These are phyloP conservation scores for Dasysyrphus albostriatus DNA, from an alignment of 2,888 invertebrate genomes.

Conservation along the genomic window DNA sequence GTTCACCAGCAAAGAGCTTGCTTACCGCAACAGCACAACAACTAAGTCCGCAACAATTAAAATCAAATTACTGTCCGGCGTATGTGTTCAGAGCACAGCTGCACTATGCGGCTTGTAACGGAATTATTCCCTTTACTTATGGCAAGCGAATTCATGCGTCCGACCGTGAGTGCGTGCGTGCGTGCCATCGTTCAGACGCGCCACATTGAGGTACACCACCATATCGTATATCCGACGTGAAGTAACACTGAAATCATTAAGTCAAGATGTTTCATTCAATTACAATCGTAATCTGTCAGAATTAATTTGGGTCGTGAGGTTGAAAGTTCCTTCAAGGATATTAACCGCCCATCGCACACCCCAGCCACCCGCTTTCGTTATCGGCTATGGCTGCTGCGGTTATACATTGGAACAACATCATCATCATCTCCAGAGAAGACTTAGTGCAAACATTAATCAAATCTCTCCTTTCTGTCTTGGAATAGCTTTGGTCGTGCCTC, in stretches of 20 bases:
- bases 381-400: conserved; percentile 43
- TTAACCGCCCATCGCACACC: background rate
- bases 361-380: conserved; percentile 3
- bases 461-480: conserved; percentile 36
- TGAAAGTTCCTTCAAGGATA: conserved; percentile 17
- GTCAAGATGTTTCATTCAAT: conserved; percentile 76
- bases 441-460: conserved; percentile 71
- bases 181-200: conserved; percentile 20
- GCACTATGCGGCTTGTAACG: conserved; percentile 39
- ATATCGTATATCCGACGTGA: conserved; percentile 62
- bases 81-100: conserved; percentile 49
- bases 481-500: conserved; percentile 26
- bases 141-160: conserved; percentile 34
- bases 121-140: conserved; percentile 46
- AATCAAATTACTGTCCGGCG: conserved; percentile 72
- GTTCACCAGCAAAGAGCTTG: background rate
- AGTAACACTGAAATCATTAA: conserved; percentile 73
- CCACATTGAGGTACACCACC: conserved; percentile 25
- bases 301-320: conserved; percentile 72
- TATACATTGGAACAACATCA: conserved; percentile 25
- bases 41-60: conserved; percentile 68
- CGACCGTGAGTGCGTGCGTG: conserved; percentile 41
- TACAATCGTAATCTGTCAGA: conserved; percentile 76
- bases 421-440: conserved; percentile 45
- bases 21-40: conserved; percentile 26